These are phyloP conservation scores for Lamproptera curius DNA, from an alignment of 2,888 invertebrate species.

Conservation along the genomic window DNA sequence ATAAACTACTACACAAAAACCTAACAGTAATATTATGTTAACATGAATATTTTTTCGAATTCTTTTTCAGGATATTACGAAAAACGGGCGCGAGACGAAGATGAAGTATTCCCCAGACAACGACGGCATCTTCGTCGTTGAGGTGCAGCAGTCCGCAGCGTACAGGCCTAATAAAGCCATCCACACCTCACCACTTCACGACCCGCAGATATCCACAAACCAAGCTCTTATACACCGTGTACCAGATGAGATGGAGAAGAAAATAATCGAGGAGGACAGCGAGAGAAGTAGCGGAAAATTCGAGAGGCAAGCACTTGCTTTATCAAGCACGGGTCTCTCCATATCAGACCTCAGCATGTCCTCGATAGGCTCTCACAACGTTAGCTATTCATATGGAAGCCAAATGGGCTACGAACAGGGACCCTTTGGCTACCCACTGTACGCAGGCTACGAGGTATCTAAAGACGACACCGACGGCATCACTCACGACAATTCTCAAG, in stretches of 20 bases:
- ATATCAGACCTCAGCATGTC: slow-evolving; percentile 89
- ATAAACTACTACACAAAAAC: too few species aligned
- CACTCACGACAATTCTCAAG: slow-evolving; percentile 64
- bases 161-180: slow-evolving; percentile 56
- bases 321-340: slow-evolving; percentile 86
- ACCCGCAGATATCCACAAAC: slow-evolving; percentile 69
- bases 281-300: slow-evolving; percentile 50
- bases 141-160: slow-evolving; percentile 75
- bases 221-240: slow-evolving; percentile 67
- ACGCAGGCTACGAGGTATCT: slow-evolving; percentile 76
- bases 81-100: slow-evolving; percentile 84
- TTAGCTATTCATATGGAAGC: slow-evolving; percentile 88
- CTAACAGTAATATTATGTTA: too few species aligned
- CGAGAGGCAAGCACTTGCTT: slow-evolving; percentile 66
- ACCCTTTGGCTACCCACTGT: slow-evolving; percentile 82
- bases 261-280: slow-evolving; percentile 51
- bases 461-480: slow-evolving; percentile 57
- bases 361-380: slow-evolving; percentile 84
- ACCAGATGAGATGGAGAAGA: slow-evolving; percentile 60
- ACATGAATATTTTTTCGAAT: neutral
- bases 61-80: slow-evolving; percentile 81
- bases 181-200: slow-evolving; percentile 53
- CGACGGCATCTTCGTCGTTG: slow-evolving; percentile 86
- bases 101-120: slow-evolving; percentile 86
- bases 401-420: slow-evolving; percentile 88